Percentiles rank a stretch among this genome's conserved stretches.
Evolutionary conservation across 2,797 vertebrate genomes (phyloP).

Genomic region (Parotocinclus haroldoi): DNA sequence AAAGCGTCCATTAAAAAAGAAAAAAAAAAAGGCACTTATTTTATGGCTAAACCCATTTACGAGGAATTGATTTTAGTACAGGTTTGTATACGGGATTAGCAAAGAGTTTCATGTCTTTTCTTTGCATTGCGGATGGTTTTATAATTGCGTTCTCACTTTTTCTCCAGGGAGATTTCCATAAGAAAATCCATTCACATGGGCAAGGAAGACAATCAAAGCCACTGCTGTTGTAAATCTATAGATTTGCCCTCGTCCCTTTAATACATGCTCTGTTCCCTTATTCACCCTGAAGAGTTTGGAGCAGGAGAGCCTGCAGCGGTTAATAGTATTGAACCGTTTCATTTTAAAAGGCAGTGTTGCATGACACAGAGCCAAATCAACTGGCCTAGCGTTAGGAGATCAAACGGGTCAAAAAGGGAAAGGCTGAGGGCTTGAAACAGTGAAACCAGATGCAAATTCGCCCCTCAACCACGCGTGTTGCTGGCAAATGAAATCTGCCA

Average conservation of each 20-base stretch:
- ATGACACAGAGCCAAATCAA: slow-evolving; percentile 54
- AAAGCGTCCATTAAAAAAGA: too few species aligned
- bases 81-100: too few species aligned
- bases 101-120: too few species aligned
- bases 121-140: too few species aligned
- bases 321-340: slow-evolving; percentile 56
- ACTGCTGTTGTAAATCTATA: slow-evolving; percentile 52
- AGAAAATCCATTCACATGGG: not conserved
- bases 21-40: too few species aligned
- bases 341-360: slow-evolving; percentile 61
- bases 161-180: not conserved
- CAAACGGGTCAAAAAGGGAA: slow-evolving; percentile 55
- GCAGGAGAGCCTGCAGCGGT: slow-evolving; percentile 45
- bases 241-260: slow-evolving; percentile 37
- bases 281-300: slow-evolving; percentile 43
- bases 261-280: slow-evolving; percentile 31
- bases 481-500: slow-evolving; percentile 41
- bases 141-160: too few species aligned
- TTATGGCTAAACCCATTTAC: too few species aligned
- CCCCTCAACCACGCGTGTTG: slow-evolving; percentile 48
- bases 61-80: too few species aligned
- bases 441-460: slow-evolving; percentile 46
- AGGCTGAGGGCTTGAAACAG: slow-evolving; percentile 52
- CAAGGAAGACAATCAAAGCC: slow-evolving; percentile 27
- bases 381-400: slow-evolving; percentile 47